Base-by-base conservation (phyloP, 2,797 vertebrate genomes). In the Diplodus puntazzo region DNA sequence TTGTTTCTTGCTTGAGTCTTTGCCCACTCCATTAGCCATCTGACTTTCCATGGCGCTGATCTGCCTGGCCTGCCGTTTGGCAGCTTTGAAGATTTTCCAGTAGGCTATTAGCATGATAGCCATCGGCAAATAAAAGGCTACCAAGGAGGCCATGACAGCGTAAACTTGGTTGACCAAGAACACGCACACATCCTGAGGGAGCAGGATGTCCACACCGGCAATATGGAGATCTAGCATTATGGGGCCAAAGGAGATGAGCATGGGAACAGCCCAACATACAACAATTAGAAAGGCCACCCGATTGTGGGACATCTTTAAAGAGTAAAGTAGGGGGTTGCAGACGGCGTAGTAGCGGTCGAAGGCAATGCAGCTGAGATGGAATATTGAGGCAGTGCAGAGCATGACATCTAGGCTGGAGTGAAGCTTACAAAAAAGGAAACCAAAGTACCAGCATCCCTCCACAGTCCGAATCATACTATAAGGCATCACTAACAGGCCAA, bases 401-500 rank as follows among this genome's bases (percentile, higher is more conserved):
- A 96, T 96, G 61, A 96, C 95, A 34, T 97, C 95, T 0, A 97
- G 93, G 74, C 96, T 96, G 0, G 95, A 96, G 67, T 96, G 96
- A 66, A 97, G 88, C 62, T 87, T 90, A 65, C 96, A 96, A 79
- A 96, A 96, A 30, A 91, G 90, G 34, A 90, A 71, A 13, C 96
- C 96, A 8, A 96, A 96, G 82, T 91, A 93, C 96, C 96, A 97
- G 83, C 96, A 96, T 72, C 96, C 95, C 63, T 96, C 96, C 42
- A 96, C 89, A 0, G 96, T 96, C 34, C 96, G 92, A 43, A 96
- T 89, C 73, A 95, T 95, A 84, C 96, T 96, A 48, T 95, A 97
- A 11, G 96, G 96, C 96, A 97, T 97, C 73, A 97, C 96, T 0
- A 95, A 83, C 54, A 96, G 88, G 10, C 96, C 96, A 49, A 96